These are phyloP conservation scores for Manis crassicaudata DNA, from an alignment of 2,797 vertebrate genomes.

Conservation along the genomic window DNA sequence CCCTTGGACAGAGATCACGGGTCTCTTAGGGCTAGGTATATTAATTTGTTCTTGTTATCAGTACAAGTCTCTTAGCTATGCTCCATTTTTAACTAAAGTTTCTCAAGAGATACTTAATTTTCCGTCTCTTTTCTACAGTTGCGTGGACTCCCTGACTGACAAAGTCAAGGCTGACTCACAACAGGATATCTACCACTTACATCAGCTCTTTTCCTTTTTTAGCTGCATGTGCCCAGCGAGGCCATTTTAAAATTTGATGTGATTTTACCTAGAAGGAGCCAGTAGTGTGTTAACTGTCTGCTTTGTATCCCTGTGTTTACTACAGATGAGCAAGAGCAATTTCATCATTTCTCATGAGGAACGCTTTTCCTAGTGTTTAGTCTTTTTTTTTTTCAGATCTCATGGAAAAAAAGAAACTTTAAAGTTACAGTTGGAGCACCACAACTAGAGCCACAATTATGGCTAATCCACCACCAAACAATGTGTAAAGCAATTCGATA, in stretches of 20 bases:
- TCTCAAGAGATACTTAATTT: slow-evolving; percentile 40
- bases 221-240: slow-evolving; percentile 38
- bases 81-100: slow-evolving; percentile 48
- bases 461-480: neutral
- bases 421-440: neutral
- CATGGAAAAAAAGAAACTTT: neutral
- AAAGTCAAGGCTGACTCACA: slow-evolving; percentile 50
- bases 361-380: slow-evolving; percentile 28
- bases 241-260: slow-evolving; percentile 65
- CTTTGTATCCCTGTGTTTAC: slow-evolving; percentile 14
- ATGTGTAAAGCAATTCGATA: neutral
- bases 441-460: neutral
- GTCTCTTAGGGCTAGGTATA: neutral
- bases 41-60: slow-evolving; percentile 1
- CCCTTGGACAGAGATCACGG: neutral
- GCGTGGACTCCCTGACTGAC: slow-evolving; percentile 16
- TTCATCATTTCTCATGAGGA: slow-evolving; percentile 20
- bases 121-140: slow-evolving; percentile 29
- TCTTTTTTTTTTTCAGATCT: neutral
- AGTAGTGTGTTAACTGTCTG: neutral
- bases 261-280: slow-evolving; percentile 43
- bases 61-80: neutral
- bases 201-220: slow-evolving; percentile 38
- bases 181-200: slow-evolving; percentile 41
- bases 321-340: neutral